Base-by-base conservation (phyloP, 2,888 invertebrate genomes). In the Lycia hirtaria region DNA sequence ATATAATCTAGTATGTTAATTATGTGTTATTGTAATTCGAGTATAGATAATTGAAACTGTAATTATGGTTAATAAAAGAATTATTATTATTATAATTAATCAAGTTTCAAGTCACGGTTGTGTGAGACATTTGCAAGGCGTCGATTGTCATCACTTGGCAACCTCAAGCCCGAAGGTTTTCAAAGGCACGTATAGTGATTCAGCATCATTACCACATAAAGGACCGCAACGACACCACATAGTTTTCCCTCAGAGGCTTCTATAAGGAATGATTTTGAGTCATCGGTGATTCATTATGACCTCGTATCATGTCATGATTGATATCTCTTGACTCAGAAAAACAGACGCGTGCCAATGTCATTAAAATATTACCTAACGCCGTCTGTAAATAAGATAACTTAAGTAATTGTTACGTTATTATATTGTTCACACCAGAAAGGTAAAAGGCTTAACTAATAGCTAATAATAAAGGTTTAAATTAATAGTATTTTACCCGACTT, bases 181-280 rank as follows among this genome's bases (percentile, higher is more conserved):
- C 35, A 9, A 15, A 15, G 35, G 22, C 45, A 22, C n/a, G 15
- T n/a, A 33, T 32, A 48, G 49, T 76, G 74, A 77, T 61, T 76
- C 77, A 64, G 69, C 64, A 35, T 43, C 59, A 69, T 72, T 68
- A 67, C 64, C 75, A 69, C 74, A 71, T 67, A 68, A 56, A 66
- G 58, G 45, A 60, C 47, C 40, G 45, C 54, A 67, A 56, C 28
- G 24, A 28, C 41, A 28, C 14, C 26, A n/a, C 14, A 33, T 48
- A 28, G 54, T 43, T 64, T 64, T 52, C 62, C 64, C 35, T 60
- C 28, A 53, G 58, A 66, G 58, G 64, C 64, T 62, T 64, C 61
- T 43, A 61, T 53, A 54, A 35, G 43, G 35, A 47, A 47, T 32
- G 33, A 56, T 33, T 38, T 63, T 66, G 68, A 67, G 59, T 69